Base-by-base conservation (phyloP, 2,888 invertebrate species). In the Torymus tubicola region DNA sequence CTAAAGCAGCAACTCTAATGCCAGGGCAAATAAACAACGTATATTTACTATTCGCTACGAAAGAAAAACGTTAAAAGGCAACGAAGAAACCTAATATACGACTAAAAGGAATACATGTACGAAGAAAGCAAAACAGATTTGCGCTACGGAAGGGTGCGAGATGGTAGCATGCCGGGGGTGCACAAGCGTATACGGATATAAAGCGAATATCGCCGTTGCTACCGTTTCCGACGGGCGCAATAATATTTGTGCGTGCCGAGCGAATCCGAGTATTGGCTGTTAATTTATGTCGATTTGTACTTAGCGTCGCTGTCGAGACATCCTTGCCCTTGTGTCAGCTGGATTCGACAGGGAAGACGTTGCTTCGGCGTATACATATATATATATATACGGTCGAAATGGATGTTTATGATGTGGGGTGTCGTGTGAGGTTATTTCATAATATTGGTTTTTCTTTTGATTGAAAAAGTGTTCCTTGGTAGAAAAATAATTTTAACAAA, bases 191-290 rank as follows among this genome's bases (percentile, higher is more conserved):
- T 63, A 85, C 83, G 84, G 86, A 83, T 84, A 84, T 70, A 80
- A 75, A 14, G 21, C 16, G 55, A 57, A 61, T 50, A 55, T 70
- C 31, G 31, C 3, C 24, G 24, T 31, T 8, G 31, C 8, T 31
- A 8, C 31, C 31, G 4, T 8, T 70, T 83, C 70, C 65, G 53
- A 61, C 31, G 57, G 14, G 24, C 14, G 84, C 82, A 85, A 88
- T 85, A 88, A 88, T 88, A 88, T 88, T 88, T 88, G 86, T 84
- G 75, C 83, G 81, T 83, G 81, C 78, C 84, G 68, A 73, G 65
- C 76, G 74, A 75, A 67, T 69, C 74, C 82, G 77, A 82, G 73
- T 69, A 84, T 82, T 81, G 82, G 71, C 81, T 57, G 83, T 84
- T 87, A 87, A 86, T 87, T 87, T 85, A 85, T 83, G 86, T 85